A percentile compares a stretch with the other conserved stretches of the same genome.
phyloP scores from a whole-genome alignment of 2,113 vertebrate species.

The Motacilla tschutschensis region DNA sequence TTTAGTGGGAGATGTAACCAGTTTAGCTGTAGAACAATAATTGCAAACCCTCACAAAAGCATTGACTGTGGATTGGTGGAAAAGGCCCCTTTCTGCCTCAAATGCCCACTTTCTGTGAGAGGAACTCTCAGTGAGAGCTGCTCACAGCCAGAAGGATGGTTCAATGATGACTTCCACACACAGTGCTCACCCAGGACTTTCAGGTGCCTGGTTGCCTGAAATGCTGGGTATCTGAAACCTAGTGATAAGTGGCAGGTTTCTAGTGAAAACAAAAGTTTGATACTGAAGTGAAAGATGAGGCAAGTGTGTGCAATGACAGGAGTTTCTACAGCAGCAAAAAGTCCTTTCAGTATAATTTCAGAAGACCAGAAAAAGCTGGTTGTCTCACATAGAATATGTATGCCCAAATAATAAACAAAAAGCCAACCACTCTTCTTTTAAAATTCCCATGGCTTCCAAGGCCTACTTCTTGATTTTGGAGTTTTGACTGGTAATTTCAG shows the following conservation, averaged over 20 bases:
- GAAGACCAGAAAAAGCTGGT: background rate
- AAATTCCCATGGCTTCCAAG: background rate
- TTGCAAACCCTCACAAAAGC: background rate
- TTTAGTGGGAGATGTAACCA: background rate
- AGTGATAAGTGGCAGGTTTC: background rate
- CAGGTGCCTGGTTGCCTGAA: background rate
- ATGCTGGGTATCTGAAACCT: background rate
- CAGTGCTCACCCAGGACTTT: background rate
- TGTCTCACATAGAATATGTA: background rate
- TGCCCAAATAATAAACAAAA: background rate
- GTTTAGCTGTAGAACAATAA: background rate
- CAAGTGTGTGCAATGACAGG: background rate
- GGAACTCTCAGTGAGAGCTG: background rate
- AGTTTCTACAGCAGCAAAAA: background rate
- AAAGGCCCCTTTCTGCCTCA: background rate
- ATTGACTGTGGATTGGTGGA: background rate
- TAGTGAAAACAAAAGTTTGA: background rate
- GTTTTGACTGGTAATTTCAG: background rate
- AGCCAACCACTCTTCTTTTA: background rate
- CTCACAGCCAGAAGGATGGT: background rate
- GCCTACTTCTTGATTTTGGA: background rate
- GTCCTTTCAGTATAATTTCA: background rate
- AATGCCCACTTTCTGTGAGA: background rate
- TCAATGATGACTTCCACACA: background rate
- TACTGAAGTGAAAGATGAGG: background rate